These are phyloP conservation scores for Eriosoma lanigerum DNA, from an alignment of 1,140 invertebrate species.

Conservation along the genomic window DNA sequence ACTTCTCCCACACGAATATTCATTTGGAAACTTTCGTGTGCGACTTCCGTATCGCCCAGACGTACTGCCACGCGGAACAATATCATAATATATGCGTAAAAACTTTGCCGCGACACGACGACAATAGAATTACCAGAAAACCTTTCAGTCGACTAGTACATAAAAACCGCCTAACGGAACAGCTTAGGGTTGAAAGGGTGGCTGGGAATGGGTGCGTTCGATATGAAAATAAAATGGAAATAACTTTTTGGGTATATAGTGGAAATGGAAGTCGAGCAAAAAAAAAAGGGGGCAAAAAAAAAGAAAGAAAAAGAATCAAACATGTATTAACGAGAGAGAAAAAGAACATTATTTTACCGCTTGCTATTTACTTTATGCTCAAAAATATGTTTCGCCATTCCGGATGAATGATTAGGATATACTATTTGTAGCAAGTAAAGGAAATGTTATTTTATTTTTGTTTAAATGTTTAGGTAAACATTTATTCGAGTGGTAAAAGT, in stretches of 20 bases:
- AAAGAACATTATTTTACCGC: slow-evolving; percentile 49
- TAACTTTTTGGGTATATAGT: slow-evolving; percentile 31
- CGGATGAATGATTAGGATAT: slow-evolving; percentile 45
- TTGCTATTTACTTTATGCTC: slow-evolving; percentile 46
- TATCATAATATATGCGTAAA: slow-evolving; percentile 46
- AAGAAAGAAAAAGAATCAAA: slow-evolving; percentile 45
- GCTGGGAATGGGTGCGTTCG: slow-evolving; percentile 7
- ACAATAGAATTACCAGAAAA: slow-evolving; percentile 48
- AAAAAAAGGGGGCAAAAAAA: background rate
- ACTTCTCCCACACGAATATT: slow-evolving; percentile 12
- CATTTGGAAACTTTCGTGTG: slow-evolving; percentile 20
- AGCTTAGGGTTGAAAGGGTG: slow-evolving; percentile 3
- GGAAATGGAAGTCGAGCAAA: slow-evolving; percentile 41
- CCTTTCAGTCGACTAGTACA: slow-evolving; percentile 44
- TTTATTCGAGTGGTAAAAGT: slow-evolving; percentile 12
- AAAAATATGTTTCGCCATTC: slow-evolving; percentile 46
- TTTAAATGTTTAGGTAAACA: slow-evolving; percentile 32
- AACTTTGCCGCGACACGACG: slow-evolving; percentile 28
- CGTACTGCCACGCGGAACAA: slow-evolving; percentile 2
- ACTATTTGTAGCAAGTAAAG: slow-evolving; percentile 30
- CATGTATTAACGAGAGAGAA: background rate
- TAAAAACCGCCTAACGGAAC: slow-evolving; percentile 44
- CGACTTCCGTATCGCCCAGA: slow-evolving; percentile 39
- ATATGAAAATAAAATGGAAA: slow-evolving; percentile 52
- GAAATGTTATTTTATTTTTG: slow-evolving; percentile 38